These are phyloP conservation scores for Tinea trinotella DNA, from an alignment of 2,888 invertebrate genomes.

Conservation along the genomic window DNA sequence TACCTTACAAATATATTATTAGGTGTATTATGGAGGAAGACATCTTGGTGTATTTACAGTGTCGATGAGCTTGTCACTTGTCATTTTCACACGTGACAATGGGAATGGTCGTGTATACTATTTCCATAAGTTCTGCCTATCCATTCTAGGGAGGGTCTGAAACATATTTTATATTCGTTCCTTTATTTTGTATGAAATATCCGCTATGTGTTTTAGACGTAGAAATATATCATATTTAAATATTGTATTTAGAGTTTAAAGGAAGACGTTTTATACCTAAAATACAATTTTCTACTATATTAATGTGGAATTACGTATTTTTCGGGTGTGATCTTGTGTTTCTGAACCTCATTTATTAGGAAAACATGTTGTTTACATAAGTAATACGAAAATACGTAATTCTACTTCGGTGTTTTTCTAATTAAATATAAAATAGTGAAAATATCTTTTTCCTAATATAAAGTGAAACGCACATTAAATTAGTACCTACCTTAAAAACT, in stretches of 20 bases:
- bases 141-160: too few species aligned
- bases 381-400: background rate
- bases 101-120: too few species aligned
- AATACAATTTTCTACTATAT: slow-evolving; percentile 24
- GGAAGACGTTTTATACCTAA: slow-evolving; percentile 48
- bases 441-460: slow-evolving; percentile 12
- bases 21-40: too few species aligned
- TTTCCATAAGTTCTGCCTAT: too few species aligned
- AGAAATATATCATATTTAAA: slow-evolving; percentile 35
- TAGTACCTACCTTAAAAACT: slow-evolving; percentile 29
- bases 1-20: too few species aligned
- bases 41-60: too few species aligned
- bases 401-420: background rate
- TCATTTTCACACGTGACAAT: too few species aligned
- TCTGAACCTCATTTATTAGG: too few species aligned
- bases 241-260: slow-evolving; percentile 33
- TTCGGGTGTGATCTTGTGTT: too few species aligned
- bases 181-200: slow-evolving; percentile 56
- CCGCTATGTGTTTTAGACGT: slow-evolving; percentile 45
- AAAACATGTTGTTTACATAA: too few species aligned
- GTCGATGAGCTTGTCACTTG: too few species aligned
- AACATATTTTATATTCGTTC: too few species aligned
- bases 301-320: background rate
- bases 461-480: slow-evolving; percentile 52
- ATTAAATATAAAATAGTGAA: background rate